phyloP scores from a whole-genome alignment of 1,140 invertebrate species.

The Ceratoteleas bidentatus region DNA sequence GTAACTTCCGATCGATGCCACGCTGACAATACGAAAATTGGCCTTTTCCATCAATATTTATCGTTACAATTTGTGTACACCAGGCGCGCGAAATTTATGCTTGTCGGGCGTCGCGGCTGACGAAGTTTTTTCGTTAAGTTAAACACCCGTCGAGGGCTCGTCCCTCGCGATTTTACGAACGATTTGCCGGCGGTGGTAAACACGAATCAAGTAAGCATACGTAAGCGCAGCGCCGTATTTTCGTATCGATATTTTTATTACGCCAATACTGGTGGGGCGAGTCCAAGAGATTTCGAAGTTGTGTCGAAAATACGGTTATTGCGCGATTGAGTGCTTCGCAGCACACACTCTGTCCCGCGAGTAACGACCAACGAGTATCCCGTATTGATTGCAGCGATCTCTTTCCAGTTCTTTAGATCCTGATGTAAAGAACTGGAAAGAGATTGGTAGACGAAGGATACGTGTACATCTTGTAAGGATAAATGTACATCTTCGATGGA shows the following conservation, averaged over 20 bases:
- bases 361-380: no score
- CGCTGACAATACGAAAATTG: conserved; percentile 63
- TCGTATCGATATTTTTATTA: conserved; percentile 27
- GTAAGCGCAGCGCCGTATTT: conserved; percentile 15
- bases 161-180: conserved; percentile 19
- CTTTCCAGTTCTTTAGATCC: no score
- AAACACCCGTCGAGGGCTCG: not conserved
- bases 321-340: not conserved
- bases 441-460: no score
- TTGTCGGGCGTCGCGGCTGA: conserved; percentile 27
- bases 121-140: not conserved
- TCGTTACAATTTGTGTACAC: conserved; percentile 57
- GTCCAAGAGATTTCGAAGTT: conserved; percentile 1
- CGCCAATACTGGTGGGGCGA: conserved; percentile 2
- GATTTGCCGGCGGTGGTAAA: conserved; percentile 23
- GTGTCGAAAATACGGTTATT: conserved; percentile 27
- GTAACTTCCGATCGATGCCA: conserved; percentile 60
- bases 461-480: no score
- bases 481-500: no score
- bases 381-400: no score
- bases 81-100: conserved; percentile 32
- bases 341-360: no score
- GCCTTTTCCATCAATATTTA: conserved; percentile 59
- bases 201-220: conserved; percentile 30
- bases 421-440: no score